A percentile compares a stretch with the other conserved stretches of the same genome.
phyloP scores from a whole-genome alignment of 2,888 invertebrate genomes.

The Dicranocentrus wangi region DNA sequence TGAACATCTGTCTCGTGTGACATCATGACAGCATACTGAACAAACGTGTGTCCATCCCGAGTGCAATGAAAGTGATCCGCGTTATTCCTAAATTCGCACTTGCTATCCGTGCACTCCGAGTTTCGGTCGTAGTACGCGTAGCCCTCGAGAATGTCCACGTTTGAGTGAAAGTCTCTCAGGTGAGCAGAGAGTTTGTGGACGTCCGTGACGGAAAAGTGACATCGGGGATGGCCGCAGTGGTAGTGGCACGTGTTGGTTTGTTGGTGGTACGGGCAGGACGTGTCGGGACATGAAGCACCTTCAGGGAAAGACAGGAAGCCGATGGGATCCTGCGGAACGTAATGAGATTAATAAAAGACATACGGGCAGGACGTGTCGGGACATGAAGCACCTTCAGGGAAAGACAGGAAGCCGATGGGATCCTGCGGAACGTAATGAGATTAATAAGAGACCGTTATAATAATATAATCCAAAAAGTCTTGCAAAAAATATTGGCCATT shows the following conservation, averaged over 20 bases:
- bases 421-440: slow-evolving; percentile 55
- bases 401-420: slow-evolving; percentile 72
- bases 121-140: slow-evolving; percentile 88
- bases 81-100: slow-evolving; percentile 76
- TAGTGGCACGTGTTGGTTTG: slow-evolving; percentile 81
- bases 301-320: slow-evolving; percentile 73
- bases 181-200: slow-evolving; percentile 86
- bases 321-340: slow-evolving; percentile 68
- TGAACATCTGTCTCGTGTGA: slow-evolving; percentile 81
- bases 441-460: too few relatives aligned
- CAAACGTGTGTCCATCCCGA: slow-evolving; percentile 82
- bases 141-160: slow-evolving; percentile 86
- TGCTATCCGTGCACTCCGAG: slow-evolving; percentile 81
- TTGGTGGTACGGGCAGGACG: slow-evolving; percentile 82
- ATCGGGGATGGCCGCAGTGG: slow-evolving; percentile 88
- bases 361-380: slow-evolving; percentile 84
- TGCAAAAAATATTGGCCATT: not conserved
- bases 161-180: slow-evolving; percentile 89
- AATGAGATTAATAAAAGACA: not conserved
- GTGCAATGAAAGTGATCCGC: slow-evolving; percentile 83
- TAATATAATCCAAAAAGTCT: not conserved
- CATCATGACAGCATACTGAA: slow-evolving; percentile 82
- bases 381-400: slow-evolving; percentile 78
- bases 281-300: slow-evolving; percentile 83
- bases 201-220: slow-evolving; percentile 86